Conservation (phyloP, 2,113 vertebrate genomes). For the Gymnobelideus leadbeateri region DNA sequence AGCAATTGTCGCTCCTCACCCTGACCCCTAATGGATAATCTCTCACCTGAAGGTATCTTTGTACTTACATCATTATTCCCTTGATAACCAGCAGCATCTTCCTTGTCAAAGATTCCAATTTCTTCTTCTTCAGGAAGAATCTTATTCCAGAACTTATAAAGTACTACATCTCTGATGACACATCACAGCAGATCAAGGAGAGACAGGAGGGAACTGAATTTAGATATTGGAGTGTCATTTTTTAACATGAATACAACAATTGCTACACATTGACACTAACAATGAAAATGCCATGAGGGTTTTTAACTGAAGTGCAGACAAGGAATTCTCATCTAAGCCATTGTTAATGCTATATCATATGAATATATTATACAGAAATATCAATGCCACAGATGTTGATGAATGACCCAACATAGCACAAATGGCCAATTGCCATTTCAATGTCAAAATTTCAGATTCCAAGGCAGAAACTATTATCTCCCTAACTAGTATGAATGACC, state of each 20-base stretch:
- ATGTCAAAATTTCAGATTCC: constrained; percentile 70
- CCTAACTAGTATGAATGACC: constrained; percentile 57
- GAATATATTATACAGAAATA: constrained; percentile 54
- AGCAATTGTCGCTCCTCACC: background rate
- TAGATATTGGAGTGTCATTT: background rate
- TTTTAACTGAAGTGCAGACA: background rate
- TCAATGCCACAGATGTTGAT: constrained; percentile 46
- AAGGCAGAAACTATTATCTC: constrained; percentile 64
- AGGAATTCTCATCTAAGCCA: background rate
- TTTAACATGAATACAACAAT: background rate
- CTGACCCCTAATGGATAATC: background rate
- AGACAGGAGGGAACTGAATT: background rate
- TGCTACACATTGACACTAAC: background rate
- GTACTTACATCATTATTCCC: background rate
- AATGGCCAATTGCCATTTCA: constrained; percentile 57
- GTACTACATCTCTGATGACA: background rate
- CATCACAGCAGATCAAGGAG: background rate
- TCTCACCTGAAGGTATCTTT: background rate
- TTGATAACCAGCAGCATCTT: background rate
- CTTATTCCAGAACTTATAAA: background rate
- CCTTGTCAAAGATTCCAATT: background rate
- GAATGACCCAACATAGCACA: constrained; percentile 46
- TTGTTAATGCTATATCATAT: background rate
- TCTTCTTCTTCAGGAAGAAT: background rate
- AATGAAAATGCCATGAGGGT: background rate